Percentiles rank a stretch among this genome's conserved stretches.
phyloP scores from a whole-genome alignment of 2,888 invertebrate genomes.

The Chelonus formosanus region DNA sequence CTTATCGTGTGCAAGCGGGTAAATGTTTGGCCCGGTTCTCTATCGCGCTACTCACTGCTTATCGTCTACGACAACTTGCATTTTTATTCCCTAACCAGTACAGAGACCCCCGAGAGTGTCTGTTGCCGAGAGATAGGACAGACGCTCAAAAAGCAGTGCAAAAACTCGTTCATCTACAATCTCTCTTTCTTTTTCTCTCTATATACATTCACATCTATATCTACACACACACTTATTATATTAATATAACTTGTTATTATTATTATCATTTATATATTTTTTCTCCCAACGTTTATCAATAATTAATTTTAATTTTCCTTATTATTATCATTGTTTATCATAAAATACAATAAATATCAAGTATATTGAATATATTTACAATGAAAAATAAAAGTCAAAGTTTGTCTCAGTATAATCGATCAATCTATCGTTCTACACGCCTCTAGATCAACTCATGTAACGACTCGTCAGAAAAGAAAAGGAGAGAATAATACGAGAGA shows the following conservation, averaged over 20 bases:
- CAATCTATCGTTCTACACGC: conserved; percentile 50
- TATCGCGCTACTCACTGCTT: conserved; percentile 44
- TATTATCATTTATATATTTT: too few relatives aligned
- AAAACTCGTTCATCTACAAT: conserved; percentile 23
- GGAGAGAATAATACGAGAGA: conserved; percentile 21
- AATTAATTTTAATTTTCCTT: too few relatives aligned
- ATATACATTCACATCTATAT: conserved; percentile 14
- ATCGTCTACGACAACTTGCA: conserved; percentile 31
- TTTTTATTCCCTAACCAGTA: conserved; percentile 30
- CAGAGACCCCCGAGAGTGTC: conserved; percentile 18
- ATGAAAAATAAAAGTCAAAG: conserved; percentile 3
- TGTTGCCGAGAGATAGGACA: conserved; percentile 25
- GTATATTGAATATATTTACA: neutral
- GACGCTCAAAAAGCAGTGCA: conserved; percentile 19
- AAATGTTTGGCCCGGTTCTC: conserved; percentile 57
- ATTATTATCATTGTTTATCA: too few relatives aligned
- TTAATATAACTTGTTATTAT: too few relatives aligned
- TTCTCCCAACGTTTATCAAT: too few relatives aligned
- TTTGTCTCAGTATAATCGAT: conserved; percentile 45
- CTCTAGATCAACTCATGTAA: conserved; percentile 50
- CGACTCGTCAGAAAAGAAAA: conserved; percentile 35
- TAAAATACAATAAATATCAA: too few relatives aligned
- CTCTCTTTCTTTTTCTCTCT: conserved; percentile 15
- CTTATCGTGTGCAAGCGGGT: conserved; percentile 52
- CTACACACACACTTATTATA: neutral